A percentile compares a stretch with the other conserved stretches of the same genome.
Conservation (phyloP, 2,888 invertebrate genomes). For the Agriopis leucophaearia region DNA sequence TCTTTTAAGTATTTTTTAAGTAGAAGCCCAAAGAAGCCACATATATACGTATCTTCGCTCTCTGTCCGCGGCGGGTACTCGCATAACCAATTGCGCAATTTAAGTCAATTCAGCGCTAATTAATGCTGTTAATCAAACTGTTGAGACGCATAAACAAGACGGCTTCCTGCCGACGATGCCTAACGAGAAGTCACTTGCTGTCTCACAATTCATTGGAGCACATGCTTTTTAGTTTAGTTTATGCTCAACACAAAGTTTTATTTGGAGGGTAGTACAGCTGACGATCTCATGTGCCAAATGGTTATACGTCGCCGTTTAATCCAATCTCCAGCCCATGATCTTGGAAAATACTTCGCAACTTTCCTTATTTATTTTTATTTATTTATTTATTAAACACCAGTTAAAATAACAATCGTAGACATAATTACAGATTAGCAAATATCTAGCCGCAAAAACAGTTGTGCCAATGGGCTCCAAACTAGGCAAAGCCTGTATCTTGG, state of each 20-base stretch:
- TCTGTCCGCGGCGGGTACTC: conserved; percentile 30
- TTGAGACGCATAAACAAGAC: conserved; percentile 60
- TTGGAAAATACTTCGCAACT: too few relatives aligned
- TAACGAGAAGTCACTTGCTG: conserved; percentile 1
- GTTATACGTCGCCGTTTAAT: too few relatives aligned
- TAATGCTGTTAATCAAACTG: conserved; percentile 73
- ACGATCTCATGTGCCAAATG: too few relatives aligned
- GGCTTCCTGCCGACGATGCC: conserved; percentile 34
- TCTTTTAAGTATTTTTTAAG: background rate
- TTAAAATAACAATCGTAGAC: too few relatives aligned
- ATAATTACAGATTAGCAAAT: too few relatives aligned
- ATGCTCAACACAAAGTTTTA: background rate
- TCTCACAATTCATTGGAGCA: background rate
- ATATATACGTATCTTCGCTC: background rate
- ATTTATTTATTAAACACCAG: too few relatives aligned
- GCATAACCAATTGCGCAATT: conserved; percentile 71
- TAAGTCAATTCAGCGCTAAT: conserved; percentile 76
- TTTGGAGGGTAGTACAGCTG: background rate
- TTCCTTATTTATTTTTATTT: too few relatives aligned
- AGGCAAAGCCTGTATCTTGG: too few relatives aligned
- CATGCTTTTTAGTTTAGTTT: too few relatives aligned
- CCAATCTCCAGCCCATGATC: too few relatives aligned
- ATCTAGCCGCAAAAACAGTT: too few relatives aligned
- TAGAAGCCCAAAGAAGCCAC: background rate
- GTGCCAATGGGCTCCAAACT: too few relatives aligned